phyloP scores from a whole-genome alignment of 2,113 vertebrate species.

The Cyanistes caeruleus region DNA sequence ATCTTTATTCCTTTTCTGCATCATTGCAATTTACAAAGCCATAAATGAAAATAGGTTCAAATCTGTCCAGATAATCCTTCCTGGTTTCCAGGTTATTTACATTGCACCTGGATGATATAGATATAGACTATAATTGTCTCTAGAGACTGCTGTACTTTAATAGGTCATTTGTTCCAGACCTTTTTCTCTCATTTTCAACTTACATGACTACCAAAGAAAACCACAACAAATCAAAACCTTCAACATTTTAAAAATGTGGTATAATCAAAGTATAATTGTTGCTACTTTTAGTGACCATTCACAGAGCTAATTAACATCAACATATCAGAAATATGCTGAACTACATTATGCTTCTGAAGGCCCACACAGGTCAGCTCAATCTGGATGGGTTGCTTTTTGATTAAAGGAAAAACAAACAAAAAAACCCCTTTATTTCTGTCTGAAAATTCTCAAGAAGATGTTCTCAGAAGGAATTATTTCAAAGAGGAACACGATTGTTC shows the following conservation, averaged over 20 bases:
- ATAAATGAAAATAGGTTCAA: neutral
- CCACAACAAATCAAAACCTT: neutral
- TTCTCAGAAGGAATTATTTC: neutral
- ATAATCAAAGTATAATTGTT: neutral
- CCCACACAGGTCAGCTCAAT: neutral
- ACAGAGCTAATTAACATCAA: neutral
- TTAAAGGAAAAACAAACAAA: neutral
- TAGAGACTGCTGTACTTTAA: neutral
- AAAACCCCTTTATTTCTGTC: neutral
- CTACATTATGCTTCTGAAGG: neutral
- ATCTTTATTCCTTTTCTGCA: neutral
- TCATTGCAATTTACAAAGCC: neutral
- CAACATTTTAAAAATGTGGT: neutral
- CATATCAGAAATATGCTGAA: neutral
- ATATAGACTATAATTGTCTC: neutral
- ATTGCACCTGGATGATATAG: neutral
- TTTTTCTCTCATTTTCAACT: neutral
- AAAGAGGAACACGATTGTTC: neutral
- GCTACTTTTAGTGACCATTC: neutral
- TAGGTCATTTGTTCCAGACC: neutral
- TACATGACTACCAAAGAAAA: neutral
- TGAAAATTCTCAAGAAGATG: neutral
- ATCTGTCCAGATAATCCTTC: neutral
- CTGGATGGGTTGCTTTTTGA: neutral
- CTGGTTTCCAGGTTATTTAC: neutral